Base-by-base conservation (phyloP, 2,113 vertebrate species). In the Rana temporaria region DNA sequence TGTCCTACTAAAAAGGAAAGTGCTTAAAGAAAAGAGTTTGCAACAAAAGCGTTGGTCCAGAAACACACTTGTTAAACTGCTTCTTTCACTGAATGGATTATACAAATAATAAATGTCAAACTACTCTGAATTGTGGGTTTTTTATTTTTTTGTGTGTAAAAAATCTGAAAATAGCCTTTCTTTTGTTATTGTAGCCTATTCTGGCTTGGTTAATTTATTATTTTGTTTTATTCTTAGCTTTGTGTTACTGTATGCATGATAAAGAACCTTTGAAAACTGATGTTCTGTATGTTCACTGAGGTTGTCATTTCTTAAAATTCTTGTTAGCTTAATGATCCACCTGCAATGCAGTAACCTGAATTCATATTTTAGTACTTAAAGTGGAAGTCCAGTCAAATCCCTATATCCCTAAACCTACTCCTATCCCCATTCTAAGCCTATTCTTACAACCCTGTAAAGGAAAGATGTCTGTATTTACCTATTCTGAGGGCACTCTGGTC, bases 1-100 rank as follows among this genome's bases (percentile, higher is more conserved):
- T 89, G 86, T 76, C 73, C 90, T 87, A 82, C 75, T 38, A 15
- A 68, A 78, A 42, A 85, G 69, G 48, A 66, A 79, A 66, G 60
- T 79, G 59, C 73, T 86, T 85, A 62, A 53, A 68, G 80, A 84
- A 87, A 85, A 86, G 42, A 86, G 68, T 57, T 65, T 72, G 69
- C 85, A 86, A 79, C 84, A 82, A 86, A 88, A 75, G 85, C 82
- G 76, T 6, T 0, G 52, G 85, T 85, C 85, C 32, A 84, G 81
- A 84, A 86, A 74, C 65, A 73, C 75, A 71, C 38, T 86, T 86
- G 65, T 84, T 87, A 85, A 90, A 86, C 48, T 30, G 66, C 48
- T 88, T 6, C 42, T 87, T 42, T 89, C 84, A 71, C 86, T 83
- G 84, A 65, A 60, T 68, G 67, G 66, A 42, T 84, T 56, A 81